Percentiles rank a stretch among this genome's conserved stretches.
phyloP scores from a whole-genome alignment of 2,888 invertebrate genomes.

The Stenodera caucasica region DNA sequence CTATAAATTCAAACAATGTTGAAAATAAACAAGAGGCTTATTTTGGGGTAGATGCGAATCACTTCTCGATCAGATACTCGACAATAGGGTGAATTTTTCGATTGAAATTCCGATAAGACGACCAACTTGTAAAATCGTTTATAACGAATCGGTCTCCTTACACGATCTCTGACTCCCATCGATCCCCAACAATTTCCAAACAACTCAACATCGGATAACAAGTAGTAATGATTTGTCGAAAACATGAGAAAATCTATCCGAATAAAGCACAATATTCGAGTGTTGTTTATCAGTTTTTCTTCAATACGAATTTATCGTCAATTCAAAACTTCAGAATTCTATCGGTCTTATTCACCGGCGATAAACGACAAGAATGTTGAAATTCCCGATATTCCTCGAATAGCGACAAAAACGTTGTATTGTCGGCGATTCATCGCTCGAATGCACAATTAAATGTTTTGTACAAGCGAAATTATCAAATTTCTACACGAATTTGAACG shows the following conservation, averaged over 20 bases:
- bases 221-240: background rate
- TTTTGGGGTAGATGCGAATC: conserved; percentile 1
- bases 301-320: too few species aligned
- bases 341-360: too few species aligned
- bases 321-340: too few species aligned
- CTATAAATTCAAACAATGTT: conserved; percentile 3
- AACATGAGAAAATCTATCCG: background rate
- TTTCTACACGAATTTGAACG: too few species aligned
- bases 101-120: too few species aligned
- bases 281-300: too few species aligned
- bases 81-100: too few species aligned
- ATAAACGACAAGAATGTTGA: too few species aligned
- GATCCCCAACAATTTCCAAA: background rate
- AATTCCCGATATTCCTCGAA: too few species aligned
- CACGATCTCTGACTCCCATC: background rate
- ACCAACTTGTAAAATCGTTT: too few species aligned
- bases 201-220: background rate
- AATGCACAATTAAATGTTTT: background rate
- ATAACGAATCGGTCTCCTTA: too few species aligned
- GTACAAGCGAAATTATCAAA: background rate
- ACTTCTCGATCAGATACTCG: background rate
- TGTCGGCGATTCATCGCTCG: background rate
- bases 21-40: conserved; percentile 8
- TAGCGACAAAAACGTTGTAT: background rate
- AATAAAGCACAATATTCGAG: too few species aligned